These are phyloP conservation scores for Archips xylosteana DNA, from an alignment of 2,888 invertebrate species.

Conservation along the genomic window DNA sequence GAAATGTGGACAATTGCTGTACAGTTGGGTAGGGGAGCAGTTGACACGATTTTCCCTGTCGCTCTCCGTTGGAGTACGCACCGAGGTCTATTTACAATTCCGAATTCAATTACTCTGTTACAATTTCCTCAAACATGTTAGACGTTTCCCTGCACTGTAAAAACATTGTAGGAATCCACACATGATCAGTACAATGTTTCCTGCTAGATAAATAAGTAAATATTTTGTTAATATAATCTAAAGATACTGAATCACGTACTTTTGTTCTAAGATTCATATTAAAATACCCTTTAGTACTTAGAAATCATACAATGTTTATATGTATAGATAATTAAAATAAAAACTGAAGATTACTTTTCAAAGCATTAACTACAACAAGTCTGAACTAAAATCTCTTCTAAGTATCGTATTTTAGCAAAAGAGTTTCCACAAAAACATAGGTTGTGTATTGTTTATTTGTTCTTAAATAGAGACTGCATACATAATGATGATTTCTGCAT, in stretches of 20 bases:
- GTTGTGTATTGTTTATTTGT: too few relatives aligned
- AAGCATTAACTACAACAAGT: too few relatives aligned
- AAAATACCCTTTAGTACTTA: neutral
- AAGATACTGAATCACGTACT: neutral
- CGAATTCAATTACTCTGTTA: conserved; percentile 21
- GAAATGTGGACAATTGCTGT: conserved; percentile 26
- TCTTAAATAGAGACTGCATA: too few relatives aligned
- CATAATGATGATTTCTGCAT: neutral
- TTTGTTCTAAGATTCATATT: neutral
- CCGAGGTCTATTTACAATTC: conserved; percentile 30
- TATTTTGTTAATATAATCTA: neutral
- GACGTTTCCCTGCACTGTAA: neutral
- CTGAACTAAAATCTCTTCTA: too few relatives aligned
- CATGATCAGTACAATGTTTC: neutral
- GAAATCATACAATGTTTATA: too few relatives aligned
- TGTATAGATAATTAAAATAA: too few relatives aligned
- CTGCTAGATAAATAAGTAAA: neutral
- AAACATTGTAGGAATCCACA: neutral
- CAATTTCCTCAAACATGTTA: conserved; percentile 6
- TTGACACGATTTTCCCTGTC: conserved; percentile 19
- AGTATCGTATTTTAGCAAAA: too few relatives aligned
- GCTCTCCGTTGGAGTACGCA: conserved; percentile 9
- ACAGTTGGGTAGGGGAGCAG: conserved; percentile 6
- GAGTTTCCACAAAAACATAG: too few relatives aligned
- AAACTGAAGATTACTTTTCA: too few relatives aligned